Evolutionary conservation across 2,797 vertebrate species (phyloP).

Genomic region (Sebastes oblongus): DNA sequence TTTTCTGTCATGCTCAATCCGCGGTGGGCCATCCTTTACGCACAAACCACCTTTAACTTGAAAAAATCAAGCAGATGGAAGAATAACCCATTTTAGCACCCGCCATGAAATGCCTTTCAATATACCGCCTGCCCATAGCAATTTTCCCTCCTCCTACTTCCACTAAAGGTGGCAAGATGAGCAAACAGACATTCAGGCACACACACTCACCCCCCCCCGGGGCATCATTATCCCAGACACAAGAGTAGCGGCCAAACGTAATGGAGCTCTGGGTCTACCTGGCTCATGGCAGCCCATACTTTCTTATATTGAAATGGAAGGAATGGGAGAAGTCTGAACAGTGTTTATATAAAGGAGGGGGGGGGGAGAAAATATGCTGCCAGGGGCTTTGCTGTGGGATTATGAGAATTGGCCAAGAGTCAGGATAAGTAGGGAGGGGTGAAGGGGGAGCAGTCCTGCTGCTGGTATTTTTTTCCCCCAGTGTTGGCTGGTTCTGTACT

Average conservation of each 20-base stretch:
- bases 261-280: constrained; percentile 70
- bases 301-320: constrained; percentile 66
- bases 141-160: constrained; percentile 52
- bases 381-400: constrained; percentile 71
- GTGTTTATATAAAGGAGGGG: constrained; percentile 43
- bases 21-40: constrained; percentile 29
- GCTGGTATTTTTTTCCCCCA: constrained; percentile 27
- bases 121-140: constrained; percentile 59
- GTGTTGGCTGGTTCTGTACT: constrained; percentile 59
- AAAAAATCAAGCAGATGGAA: constrained; percentile 65
- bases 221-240: constrained; percentile 74
- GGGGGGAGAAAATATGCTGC: constrained; percentile 25
- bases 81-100: constrained; percentile 65
- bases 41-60: constrained; percentile 49
- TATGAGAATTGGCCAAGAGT: constrained; percentile 64
- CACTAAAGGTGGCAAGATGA: constrained; percentile 64
- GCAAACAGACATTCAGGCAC: constrained; percentile 70
- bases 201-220: constrained; percentile 33
- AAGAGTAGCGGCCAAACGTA: constrained; percentile 69
- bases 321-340: constrained; percentile 57
- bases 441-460: constrained; percentile 38
- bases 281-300: constrained; percentile 51
- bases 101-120: constrained; percentile 63
- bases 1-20: constrained; percentile 61
- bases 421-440: constrained; percentile 56